Conservation (phyloP, 2,888 invertebrate species). For the Trachelus troglodyta region DNA sequence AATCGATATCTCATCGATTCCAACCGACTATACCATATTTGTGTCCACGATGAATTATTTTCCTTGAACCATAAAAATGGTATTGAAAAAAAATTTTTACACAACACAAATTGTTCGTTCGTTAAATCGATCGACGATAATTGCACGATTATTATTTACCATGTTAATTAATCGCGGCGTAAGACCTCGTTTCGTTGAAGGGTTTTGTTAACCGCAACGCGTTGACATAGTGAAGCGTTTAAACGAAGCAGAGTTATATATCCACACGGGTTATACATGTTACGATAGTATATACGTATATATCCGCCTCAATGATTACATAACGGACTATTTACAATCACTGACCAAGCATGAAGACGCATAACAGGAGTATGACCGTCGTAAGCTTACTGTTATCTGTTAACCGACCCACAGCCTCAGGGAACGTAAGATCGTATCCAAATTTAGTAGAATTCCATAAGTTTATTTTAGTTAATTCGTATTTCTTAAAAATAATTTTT, state of each 20-base stretch:
- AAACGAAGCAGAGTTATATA: neutral
- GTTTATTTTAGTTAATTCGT: neutral
- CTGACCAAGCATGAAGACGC: conserved; percentile 20
- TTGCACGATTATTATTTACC: neutral
- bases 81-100: neutral
- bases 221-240: neutral
- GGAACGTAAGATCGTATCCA: conserved; percentile 12
- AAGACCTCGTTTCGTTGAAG: neutral
- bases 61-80: neutral
- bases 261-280: neutral
- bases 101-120: neutral
- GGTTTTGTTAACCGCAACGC: conserved; percentile 1
- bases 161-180: neutral
- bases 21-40: neutral
- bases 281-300: neutral
- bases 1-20: neutral
- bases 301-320: conserved; percentile 11
- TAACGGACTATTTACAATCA: conserved; percentile 18
- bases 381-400: conserved; percentile 20
- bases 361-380: conserved; percentile 24
- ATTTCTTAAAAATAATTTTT: neutral
- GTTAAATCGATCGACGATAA: neutral
- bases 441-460: conserved; percentile 7
- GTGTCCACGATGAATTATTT: neutral
- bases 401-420: conserved; percentile 21